A percentile compares a stretch with the other conserved stretches of the same genome.
phyloP scores from a whole-genome alignment of 2,113 vertebrate genomes.

The Heterotis niloticus region DNA sequence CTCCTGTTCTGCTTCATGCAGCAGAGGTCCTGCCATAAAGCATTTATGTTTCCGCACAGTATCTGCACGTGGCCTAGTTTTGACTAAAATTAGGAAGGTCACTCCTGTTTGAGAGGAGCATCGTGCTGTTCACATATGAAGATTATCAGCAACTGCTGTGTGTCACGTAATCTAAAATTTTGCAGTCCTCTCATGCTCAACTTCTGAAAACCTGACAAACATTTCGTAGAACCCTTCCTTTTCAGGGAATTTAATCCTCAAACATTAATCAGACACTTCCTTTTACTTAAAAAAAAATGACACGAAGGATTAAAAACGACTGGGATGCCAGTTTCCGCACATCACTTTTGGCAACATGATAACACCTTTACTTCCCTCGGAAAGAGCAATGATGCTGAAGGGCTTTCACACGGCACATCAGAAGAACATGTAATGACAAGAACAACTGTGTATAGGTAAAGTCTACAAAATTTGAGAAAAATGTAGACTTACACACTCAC shows the following conservation, averaged over 20 bases:
- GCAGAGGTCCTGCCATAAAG: not conserved
- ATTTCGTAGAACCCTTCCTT: not conserved
- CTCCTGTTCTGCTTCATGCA: not conserved
- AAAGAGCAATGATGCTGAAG: not conserved
- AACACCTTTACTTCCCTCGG: not conserved
- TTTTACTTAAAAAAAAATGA: not conserved
- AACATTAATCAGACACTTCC: not conserved
- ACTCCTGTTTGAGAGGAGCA: not conserved
- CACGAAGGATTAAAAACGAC: not conserved
- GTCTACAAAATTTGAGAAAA: no score
- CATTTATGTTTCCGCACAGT: not conserved
- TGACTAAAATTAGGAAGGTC: not conserved
- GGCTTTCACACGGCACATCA: not conserved
- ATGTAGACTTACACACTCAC: no score
- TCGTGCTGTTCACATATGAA: not conserved
- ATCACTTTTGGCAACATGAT: not conserved
- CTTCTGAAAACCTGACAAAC: not conserved
- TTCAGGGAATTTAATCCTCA: not conserved
- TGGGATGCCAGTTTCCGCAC: no score
- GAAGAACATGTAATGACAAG: not conserved
- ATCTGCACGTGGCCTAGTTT: conserved; percentile 13
- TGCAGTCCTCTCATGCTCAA: not conserved
- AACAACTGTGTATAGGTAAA: not conserved
- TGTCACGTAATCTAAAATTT: conserved; percentile 1
- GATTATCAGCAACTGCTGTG: conserved; percentile 10